Conservation (phyloP, 2,888 invertebrate genomes). For the Acanthoscelides obtectus region DNA sequence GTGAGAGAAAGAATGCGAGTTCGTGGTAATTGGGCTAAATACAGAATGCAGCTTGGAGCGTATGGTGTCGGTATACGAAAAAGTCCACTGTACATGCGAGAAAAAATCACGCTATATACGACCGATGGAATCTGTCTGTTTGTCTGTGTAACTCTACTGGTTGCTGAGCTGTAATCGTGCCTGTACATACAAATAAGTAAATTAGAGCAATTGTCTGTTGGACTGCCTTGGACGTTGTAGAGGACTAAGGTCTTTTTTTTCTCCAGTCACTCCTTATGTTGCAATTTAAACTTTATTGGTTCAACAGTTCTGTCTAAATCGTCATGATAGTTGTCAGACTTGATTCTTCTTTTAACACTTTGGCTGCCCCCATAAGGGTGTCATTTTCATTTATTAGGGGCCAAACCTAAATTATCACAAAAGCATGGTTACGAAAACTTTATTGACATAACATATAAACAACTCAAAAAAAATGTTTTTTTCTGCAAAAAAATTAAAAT, state of each 20-base stretch:
- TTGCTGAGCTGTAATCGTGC: not conserved
- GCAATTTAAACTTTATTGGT: too few species aligned
- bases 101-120: not conserved
- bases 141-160: not conserved
- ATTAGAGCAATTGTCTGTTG: not conserved
- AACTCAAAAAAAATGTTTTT: too few species aligned
- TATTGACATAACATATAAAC: too few species aligned
- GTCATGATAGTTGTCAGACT: too few species aligned
- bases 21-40: not conserved
- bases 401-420: too few species aligned
- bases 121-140: not conserved
- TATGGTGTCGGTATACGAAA: not conserved
- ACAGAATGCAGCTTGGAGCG: not conserved
- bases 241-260: not conserved
- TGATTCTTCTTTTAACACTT: too few species aligned
- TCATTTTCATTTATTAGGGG: too few species aligned
- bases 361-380: too few species aligned
- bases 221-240: not conserved
- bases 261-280: too few species aligned
- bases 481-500: too few species aligned
- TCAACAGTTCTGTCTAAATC: too few species aligned
- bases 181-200: not conserved
- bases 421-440: too few species aligned
- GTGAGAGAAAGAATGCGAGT: slow-evolving; percentile 4
- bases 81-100: not conserved